phyloP scores from a whole-genome alignment of 2,797 vertebrate species.

The Erethizon dorsatum region DNA sequence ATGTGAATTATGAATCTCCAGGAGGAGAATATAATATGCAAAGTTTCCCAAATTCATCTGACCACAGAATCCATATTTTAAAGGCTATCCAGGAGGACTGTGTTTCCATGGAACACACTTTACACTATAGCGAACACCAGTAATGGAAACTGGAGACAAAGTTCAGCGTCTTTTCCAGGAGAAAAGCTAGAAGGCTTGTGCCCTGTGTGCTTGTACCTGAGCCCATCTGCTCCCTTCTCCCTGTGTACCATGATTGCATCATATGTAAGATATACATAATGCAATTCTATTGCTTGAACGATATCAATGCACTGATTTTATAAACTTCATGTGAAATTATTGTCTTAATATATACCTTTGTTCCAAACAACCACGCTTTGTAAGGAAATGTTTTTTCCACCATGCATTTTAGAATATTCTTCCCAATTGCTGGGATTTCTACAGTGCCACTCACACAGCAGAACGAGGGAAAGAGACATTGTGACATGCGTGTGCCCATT shows the following conservation, averaged over 20 bases:
- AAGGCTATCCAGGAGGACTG: not conserved
- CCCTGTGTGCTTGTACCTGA: accelerated
- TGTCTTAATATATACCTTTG: accelerated
- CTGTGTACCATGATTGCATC: accelerated
- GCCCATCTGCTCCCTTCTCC: accelerated
- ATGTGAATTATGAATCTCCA: constrained; percentile 41
- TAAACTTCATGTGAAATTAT: not conserved
- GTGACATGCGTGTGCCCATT: accelerated
- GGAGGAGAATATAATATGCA: not conserved
- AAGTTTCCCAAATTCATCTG: constrained; percentile 13
- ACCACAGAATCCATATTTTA: not conserved
- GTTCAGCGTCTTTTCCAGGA: not conserved
- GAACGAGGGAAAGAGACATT: accelerated
- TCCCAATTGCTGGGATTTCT: not conserved
- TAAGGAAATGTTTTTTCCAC: not conserved
- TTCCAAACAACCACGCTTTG: not conserved
- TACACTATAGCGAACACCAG: accelerated
- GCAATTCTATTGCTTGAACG: not conserved
- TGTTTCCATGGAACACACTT: not conserved
- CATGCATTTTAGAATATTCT: not conserved
- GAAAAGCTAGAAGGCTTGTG: accelerated
- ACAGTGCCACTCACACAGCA: not conserved
- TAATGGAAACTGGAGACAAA: not conserved
- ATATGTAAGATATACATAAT: not conserved
- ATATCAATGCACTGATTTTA: not conserved